Conservation (phyloP, 2,797 vertebrate species). For the Trachurus trachurus region DNA sequence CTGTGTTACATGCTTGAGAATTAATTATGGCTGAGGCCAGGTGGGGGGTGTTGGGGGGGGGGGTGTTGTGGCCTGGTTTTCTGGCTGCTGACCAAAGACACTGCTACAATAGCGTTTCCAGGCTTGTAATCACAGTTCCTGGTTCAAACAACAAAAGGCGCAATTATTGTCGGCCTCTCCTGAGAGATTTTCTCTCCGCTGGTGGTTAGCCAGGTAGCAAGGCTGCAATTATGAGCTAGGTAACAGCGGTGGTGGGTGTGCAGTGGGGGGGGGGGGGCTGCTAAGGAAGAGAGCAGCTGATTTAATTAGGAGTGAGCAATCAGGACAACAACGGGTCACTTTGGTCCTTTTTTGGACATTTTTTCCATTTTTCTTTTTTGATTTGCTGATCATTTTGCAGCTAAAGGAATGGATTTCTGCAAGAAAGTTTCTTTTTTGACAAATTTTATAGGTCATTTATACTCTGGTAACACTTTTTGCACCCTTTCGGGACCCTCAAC, state of each 20-base stretch:
- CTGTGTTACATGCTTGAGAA: conserved; percentile 54
- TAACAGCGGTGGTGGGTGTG: conserved; percentile 32
- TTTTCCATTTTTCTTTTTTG: too few species aligned
- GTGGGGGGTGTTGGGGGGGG: neutral
- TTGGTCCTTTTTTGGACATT: conserved; percentile 21
- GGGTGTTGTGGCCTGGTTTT: conserved; percentile 30
- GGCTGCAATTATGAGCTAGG: conserved; percentile 64
- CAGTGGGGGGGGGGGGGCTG: neutral
- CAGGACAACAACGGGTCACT: conserved; percentile 61
- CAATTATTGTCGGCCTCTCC: conserved; percentile 72
- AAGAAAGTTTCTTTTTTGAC: too few species aligned
- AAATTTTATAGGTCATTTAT: too few species aligned
- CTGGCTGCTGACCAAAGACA: conserved; percentile 68
- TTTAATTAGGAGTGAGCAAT: conserved; percentile 72
- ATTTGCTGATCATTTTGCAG: too few species aligned
- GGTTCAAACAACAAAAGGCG: conserved; percentile 48
- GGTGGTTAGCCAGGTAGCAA: conserved; percentile 62
- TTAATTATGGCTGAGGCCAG: conserved; percentile 45
- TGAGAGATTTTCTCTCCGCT: conserved; percentile 51
- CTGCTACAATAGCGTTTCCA: conserved; percentile 55
- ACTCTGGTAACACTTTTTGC: too few species aligned
- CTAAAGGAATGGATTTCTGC: too few species aligned
- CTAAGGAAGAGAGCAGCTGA: conserved; percentile 55
- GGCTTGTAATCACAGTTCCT: conserved; percentile 64
- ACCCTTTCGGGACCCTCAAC: too few species aligned